Base-by-base conservation (phyloP, 2,888 invertebrate genomes). In the Orchestes rusci region DNA sequence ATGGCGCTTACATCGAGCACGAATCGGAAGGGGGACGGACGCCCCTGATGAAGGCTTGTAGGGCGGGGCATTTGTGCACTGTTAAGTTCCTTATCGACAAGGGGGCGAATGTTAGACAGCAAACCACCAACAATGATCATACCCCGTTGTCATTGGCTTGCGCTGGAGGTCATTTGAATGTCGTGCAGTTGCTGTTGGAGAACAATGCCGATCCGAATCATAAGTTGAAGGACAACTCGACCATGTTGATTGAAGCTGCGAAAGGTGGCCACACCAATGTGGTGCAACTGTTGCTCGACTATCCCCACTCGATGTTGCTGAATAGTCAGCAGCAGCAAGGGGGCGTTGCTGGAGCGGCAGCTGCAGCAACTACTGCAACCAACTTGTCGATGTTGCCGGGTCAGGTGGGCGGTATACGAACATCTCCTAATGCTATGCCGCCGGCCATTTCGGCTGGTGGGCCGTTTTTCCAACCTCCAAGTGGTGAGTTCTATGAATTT, bases 201-300 rank as follows among this genome's bases (percentile, higher is more conserved):
- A 84, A 90, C 70, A 86, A 90, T 57, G 95, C 95, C 31, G 92
- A 97, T 73, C 93, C 94, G 37, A 89, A 89, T 70, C 91, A 95
- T 72, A 94, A 92, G 72, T 79, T 99, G 38, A 95, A 96, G 79
- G 97, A 99, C 72, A 95, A 95, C 69, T 93, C 94, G 49, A 96
- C 95, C 41, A 97, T 96, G 85, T 76, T 99, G 56, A 96, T 99
- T 59, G 97, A 99, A 71, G 97, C 96, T 38, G 90, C 97, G 35
- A 95, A 95, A 71, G 95, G 96, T 37, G 97, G 97, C 0, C 96
- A 97, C 70, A 93, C 94, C 16, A 83, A 82, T 55, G 94, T 99
- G 45, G 96, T 97, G 48, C 91, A 93, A 70, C 73, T 96, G 58
- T 73, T 99, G 55, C 77, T 99, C 54, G 96, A 97, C 70, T 96